These are phyloP conservation scores for Origma solitaria DNA, from an alignment of 2,113 vertebrate genomes.

Conservation along the genomic window DNA sequence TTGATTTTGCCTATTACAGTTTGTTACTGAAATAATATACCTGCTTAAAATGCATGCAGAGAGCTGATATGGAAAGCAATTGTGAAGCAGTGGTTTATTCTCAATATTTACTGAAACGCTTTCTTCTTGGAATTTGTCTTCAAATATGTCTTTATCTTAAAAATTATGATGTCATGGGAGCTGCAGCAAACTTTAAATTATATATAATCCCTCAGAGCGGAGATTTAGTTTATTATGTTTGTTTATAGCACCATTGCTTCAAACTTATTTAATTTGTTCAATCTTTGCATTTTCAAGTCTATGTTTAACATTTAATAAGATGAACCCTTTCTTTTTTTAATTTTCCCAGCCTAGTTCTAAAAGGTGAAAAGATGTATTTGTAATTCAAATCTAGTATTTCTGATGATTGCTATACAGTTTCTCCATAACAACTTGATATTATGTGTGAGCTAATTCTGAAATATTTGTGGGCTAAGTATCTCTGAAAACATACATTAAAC, in stretches of 20 bases:
- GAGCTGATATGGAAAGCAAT: background rate
- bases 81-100: background rate
- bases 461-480: conserved; percentile 1
- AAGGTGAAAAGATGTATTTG: background rate
- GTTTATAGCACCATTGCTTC: background rate
- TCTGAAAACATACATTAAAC: conserved; percentile 2
- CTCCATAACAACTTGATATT: background rate
- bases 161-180: background rate
- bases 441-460: background rate
- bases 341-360: background rate
- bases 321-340: background rate
- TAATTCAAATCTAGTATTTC: background rate
- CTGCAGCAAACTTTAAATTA: background rate
- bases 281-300: background rate
- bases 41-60: background rate
- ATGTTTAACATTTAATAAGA: background rate
- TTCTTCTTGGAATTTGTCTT: background rate
- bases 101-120: background rate
- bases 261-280: background rate
- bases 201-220: background rate
- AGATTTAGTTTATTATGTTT: background rate
- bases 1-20: background rate
- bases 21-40: background rate
- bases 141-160: background rate
- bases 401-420: background rate